phyloP scores from a whole-genome alignment of 2,113 vertebrate species.

The Serinus canaria region DNA sequence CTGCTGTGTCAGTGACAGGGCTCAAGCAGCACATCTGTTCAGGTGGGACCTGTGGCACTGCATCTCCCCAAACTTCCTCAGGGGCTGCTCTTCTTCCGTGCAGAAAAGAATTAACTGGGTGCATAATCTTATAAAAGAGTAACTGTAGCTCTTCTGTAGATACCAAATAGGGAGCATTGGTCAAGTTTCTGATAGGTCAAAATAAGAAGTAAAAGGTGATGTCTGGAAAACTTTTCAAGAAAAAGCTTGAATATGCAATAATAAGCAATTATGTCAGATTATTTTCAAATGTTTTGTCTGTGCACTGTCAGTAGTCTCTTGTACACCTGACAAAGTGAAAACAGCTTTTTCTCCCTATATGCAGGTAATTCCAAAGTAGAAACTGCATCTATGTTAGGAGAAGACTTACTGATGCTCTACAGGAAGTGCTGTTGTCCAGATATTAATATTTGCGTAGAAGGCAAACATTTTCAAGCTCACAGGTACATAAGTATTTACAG shows the following conservation, averaged over 20 bases:
- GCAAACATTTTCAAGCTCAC: slow-evolving; percentile 85
- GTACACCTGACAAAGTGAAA: neutral
- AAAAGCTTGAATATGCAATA: neutral
- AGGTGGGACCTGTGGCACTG: neutral
- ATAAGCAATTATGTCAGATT: neutral
- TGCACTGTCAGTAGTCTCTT: neutral
- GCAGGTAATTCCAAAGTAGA: slow-evolving; percentile 70
- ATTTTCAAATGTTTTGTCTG: neutral
- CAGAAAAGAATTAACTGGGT: neutral
- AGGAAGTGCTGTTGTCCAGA: slow-evolving; percentile 80
- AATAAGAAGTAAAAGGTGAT: neutral
- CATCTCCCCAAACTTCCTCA: neutral
- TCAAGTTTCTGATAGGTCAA: neutral
- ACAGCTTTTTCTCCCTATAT: slow-evolving; percentile 11
- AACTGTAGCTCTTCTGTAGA: neutral
- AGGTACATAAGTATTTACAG: slow-evolving; percentile 76
- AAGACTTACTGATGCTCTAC: slow-evolving; percentile 85
- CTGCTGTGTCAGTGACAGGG: neutral
- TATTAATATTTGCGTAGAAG: slow-evolving; percentile 84
- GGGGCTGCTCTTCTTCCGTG: neutral
- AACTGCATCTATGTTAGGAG: slow-evolving; percentile 83
- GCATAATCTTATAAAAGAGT: neutral
- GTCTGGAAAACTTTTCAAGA: neutral
- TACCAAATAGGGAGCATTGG: neutral
- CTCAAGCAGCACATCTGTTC: neutral